These are phyloP conservation scores for Cyanoliseus patagonus DNA, from an alignment of 2,113 vertebrate genomes.

Conservation along the genomic window DNA sequence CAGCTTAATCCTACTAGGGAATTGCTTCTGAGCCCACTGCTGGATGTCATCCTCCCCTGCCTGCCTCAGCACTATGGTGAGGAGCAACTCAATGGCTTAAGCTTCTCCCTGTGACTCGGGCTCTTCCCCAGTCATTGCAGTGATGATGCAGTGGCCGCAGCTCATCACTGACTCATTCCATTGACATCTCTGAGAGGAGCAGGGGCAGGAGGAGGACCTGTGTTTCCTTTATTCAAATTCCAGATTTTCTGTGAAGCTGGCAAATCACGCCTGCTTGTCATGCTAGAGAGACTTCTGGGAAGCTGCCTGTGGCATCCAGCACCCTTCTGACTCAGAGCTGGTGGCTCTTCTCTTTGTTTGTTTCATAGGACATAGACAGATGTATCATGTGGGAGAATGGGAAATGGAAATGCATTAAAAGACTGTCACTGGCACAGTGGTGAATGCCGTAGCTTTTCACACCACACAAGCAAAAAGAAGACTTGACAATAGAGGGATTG, in stretches of 20 bases:
- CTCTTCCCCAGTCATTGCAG: neutral
- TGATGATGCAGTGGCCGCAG: neutral
- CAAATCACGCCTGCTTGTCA: neutral
- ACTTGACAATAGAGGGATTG: neutral
- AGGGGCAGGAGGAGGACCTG: neutral
- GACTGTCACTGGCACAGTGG: neutral
- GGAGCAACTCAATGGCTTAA: neutral
- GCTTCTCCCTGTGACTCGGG: neutral
- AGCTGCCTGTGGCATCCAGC: neutral
- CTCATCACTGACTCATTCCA: conserved; percentile 54
- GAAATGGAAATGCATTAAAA: neutral
- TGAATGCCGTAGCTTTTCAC: neutral
- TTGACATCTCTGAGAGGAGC: neutral
- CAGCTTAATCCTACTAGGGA: conserved; percentile 9
- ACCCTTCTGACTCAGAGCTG: conserved; percentile 26
- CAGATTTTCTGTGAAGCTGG: neutral
- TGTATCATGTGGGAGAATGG: neutral
- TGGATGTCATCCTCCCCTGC: conserved; percentile 2
- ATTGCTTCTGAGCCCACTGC: neutral
- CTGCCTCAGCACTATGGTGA: neutral
- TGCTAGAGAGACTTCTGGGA: neutral
- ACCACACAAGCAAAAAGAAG: neutral
- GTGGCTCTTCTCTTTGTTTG: neutral
- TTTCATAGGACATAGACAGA: neutral
- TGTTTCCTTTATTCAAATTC: neutral